Conservation (phyloP, 2,888 invertebrate genomes). For the Dermolepida albohirtum region DNA sequence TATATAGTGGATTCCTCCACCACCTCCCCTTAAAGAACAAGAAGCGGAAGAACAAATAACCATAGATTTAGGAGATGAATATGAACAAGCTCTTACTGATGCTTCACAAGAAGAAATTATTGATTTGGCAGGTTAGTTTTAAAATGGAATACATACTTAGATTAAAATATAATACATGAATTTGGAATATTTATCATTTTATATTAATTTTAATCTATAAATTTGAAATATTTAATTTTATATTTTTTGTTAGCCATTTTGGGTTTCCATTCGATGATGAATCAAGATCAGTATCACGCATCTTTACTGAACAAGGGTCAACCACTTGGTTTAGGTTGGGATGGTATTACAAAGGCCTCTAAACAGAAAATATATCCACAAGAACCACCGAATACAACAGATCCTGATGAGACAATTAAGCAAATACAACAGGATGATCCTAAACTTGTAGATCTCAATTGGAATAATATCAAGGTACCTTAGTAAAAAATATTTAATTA, state of each 20-base stretch:
- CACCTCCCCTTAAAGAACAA: conserved; percentile 76
- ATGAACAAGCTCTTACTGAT: conserved; percentile 87
- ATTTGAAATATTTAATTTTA: conserved; percentile 9
- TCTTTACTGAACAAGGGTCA: conserved; percentile 93
- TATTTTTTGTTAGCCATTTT: conserved; percentile 80
- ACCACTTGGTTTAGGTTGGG: conserved; percentile 91
- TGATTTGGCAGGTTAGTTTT: conserved; percentile 85
- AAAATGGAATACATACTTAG: too few species aligned
- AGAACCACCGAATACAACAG: conserved; percentile 97
- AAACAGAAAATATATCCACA: conserved; percentile 90
- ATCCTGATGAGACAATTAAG: conserved; percentile 92
- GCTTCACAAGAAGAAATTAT: conserved; percentile 98
- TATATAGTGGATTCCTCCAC: conserved; percentile 84
- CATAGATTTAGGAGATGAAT: conserved; percentile 94
- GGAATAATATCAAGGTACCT: conserved; percentile 98
- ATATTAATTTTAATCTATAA: background rate
- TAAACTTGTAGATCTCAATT: conserved; percentile 91
- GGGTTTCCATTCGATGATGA: conserved; percentile 99
- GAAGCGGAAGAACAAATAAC: conserved; percentile 92
- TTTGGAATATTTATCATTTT: too few species aligned
- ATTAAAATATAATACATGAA: too few species aligned
- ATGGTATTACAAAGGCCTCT: conserved; percentile 94
- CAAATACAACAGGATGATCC: conserved; percentile 91
- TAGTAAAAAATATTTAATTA: conserved; percentile 13
- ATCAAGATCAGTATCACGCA: conserved; percentile 99